phyloP scores from a whole-genome alignment of 1,140 invertebrate species.

The Pachypsylla venusta region DNA sequence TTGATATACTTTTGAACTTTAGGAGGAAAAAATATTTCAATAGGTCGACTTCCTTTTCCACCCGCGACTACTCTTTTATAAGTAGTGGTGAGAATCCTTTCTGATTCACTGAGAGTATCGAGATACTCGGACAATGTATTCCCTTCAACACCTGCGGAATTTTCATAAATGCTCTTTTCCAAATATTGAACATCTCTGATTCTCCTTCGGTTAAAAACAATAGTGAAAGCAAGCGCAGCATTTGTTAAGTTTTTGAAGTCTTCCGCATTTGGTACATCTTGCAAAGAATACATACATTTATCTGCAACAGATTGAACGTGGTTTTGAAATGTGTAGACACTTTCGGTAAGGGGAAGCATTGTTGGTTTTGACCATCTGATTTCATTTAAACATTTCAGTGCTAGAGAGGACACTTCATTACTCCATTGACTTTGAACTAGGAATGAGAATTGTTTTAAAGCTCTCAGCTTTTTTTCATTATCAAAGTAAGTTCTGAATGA shows the following conservation, averaged over 20 bases:
- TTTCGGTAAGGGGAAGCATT: background rate
- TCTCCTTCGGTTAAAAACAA: background rate
- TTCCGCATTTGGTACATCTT: background rate
- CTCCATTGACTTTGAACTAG: background rate
- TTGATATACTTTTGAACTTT: background rate
- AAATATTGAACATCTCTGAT: background rate
- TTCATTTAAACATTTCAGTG: background rate
- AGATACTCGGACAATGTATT: background rate
- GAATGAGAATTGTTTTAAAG: background rate
- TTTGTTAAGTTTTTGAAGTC: background rate
- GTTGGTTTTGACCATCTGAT: background rate
- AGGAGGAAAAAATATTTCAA: background rate
- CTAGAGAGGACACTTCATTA: background rate
- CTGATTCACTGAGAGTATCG: background rate
- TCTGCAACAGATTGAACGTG: background rate
- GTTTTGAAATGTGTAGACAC: background rate
- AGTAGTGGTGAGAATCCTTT: background rate
- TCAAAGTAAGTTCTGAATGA: background rate
- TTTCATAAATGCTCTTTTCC: background rate
- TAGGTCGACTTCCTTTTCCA: background rate
- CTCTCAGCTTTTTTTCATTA: background rate
- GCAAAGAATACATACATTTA: background rate
- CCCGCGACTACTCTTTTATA: background rate
- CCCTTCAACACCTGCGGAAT: background rate
- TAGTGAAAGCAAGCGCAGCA: background rate